Evolutionary conservation across 2,888 invertebrate species (phyloP).

Genomic region (Drosophila anomalata): DNA sequence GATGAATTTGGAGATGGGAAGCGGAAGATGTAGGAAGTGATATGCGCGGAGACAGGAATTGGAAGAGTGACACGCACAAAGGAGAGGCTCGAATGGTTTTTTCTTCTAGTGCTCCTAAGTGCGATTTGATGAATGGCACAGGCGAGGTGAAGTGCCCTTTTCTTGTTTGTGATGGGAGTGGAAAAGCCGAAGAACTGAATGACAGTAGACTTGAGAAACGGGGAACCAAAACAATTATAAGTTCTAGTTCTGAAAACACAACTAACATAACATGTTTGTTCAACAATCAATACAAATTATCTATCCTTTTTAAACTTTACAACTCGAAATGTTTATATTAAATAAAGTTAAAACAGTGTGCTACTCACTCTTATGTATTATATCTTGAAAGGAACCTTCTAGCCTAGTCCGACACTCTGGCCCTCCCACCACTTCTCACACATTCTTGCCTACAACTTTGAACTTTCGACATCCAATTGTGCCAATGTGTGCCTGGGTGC

Average conservation of each 20-base stretch:
- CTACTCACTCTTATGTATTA: neutral
- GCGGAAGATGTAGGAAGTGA: neutral
- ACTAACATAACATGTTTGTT: constrained; percentile 36
- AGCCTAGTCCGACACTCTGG: constrained; percentile 2
- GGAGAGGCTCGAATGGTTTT: constrained; percentile 3
- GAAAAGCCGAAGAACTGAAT: constrained; percentile 7
- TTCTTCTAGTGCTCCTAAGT: constrained; percentile 12
- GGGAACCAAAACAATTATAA: constrained; percentile 28
- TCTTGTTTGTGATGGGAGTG: constrained; percentile 4
- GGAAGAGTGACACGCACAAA: constrained; percentile 6
- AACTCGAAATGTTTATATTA: neutral
- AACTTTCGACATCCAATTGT: constrained; percentile 60
- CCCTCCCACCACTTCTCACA: neutral
- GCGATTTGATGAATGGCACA: constrained; percentile 27
- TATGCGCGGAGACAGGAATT: neutral
- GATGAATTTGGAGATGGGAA: constrained; percentile 4
- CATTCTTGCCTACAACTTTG: constrained; percentile 43
- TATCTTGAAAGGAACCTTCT: neutral
- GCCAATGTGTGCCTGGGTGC: constrained; percentile 16
- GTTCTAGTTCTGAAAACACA: neutral
- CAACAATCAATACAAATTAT: constrained; percentile 20
- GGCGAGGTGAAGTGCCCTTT: constrained; percentile 12
- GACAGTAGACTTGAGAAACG: constrained; percentile 12
- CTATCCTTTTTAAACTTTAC: neutral
- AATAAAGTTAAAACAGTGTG: neutral